phyloP scores from a whole-genome alignment of 2,888 invertebrate genomes.

The Pseudolycoriella hygida region DNA sequence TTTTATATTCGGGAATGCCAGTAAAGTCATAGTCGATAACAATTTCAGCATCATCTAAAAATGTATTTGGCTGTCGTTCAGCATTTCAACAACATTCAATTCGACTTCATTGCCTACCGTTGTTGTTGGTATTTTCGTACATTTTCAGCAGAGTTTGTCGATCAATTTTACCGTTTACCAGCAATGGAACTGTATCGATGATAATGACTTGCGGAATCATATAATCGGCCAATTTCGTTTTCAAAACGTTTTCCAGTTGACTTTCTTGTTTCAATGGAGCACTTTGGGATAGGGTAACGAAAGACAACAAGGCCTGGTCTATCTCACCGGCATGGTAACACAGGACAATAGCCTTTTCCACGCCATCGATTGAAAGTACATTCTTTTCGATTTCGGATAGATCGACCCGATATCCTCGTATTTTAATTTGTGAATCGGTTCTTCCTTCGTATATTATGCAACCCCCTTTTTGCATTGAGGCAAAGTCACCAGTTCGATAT shows the following conservation, averaged over 20 bases:
- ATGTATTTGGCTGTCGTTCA: not conserved
- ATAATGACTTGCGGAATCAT: slow-evolving; percentile 66
- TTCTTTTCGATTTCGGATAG: slow-evolving; percentile 67
- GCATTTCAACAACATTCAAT: not conserved
- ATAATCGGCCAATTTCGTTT: slow-evolving; percentile 48
- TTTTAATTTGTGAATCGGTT: slow-evolving; percentile 71
- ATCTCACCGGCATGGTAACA: slow-evolving; percentile 61
- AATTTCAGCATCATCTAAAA: slow-evolving; percentile 33
- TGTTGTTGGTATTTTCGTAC: slow-evolving; percentile 55
- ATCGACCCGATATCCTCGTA: slow-evolving; percentile 74
- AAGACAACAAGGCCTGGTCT: slow-evolving; percentile 53
- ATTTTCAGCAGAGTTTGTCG: slow-evolving; percentile 55
- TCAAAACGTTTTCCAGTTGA: slow-evolving; percentile 46
- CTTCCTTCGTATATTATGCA: slow-evolving; percentile 60
- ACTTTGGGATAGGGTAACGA: slow-evolving; percentile 31
- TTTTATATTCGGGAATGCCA: slow-evolving; percentile 38
- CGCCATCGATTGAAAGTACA: slow-evolving; percentile 39
- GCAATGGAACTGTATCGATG: slow-evolving; percentile 54
- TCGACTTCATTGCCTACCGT: slow-evolving; percentile 30
- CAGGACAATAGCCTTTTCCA: slow-evolving; percentile 61
- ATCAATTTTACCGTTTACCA: slow-evolving; percentile 79
- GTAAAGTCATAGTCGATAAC: slow-evolving; percentile 47
- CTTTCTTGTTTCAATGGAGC: slow-evolving; percentile 24
- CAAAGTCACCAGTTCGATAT: slow-evolving; percentile 76
- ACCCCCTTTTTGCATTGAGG: slow-evolving; percentile 46